Evolutionary conservation across 2,113 vertebrate species (phyloP).

Genomic region (Pachypanchax playfairii): DNA sequence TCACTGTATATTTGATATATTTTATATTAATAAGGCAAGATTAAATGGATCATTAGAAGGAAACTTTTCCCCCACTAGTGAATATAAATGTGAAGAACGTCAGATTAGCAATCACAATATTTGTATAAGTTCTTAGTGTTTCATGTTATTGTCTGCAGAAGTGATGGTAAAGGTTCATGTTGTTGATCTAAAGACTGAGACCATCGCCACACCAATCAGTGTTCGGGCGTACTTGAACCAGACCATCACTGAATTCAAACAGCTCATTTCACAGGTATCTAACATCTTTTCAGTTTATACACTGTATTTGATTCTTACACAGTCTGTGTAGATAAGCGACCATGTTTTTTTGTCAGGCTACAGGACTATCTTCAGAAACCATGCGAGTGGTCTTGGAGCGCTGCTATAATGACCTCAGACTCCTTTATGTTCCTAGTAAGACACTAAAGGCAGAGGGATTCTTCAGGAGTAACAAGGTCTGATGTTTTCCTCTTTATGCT

Average conservation of each 20-base stretch:
- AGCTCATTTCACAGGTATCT: conserved; percentile 94
- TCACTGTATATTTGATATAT: too few species aligned
- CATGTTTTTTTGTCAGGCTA: conserved; percentile 74
- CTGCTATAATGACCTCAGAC: conserved; percentile 95
- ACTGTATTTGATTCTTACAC: neutral
- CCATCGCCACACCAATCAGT: conserved; percentile 88
- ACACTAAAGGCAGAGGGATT: conserved; percentile 97
- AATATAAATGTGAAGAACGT: neutral
- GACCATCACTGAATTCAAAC: conserved; percentile 93
- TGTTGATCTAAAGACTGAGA: conserved; percentile 91
- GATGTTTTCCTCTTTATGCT: conserved; percentile 22
- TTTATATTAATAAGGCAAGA: too few species aligned
- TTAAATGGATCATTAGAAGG: neutral
- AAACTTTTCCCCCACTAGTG: neutral
- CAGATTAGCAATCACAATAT: neutral
- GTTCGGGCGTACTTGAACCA: conserved; percentile 97
- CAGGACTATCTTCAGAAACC: conserved; percentile 85
- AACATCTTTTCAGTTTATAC: neutral
- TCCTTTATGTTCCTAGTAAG: conserved; percentile 91
- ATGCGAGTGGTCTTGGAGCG: conserved; percentile 97
- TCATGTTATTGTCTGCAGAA: conserved; percentile 79
- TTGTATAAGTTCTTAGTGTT: neutral
- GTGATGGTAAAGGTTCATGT: conserved; percentile 98
- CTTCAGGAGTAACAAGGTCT: conserved; percentile 98
- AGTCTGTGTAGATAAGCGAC: neutral